phyloP scores from a whole-genome alignment of 2,113 vertebrate species.

The Protobothrops flavoviridis region DNA sequence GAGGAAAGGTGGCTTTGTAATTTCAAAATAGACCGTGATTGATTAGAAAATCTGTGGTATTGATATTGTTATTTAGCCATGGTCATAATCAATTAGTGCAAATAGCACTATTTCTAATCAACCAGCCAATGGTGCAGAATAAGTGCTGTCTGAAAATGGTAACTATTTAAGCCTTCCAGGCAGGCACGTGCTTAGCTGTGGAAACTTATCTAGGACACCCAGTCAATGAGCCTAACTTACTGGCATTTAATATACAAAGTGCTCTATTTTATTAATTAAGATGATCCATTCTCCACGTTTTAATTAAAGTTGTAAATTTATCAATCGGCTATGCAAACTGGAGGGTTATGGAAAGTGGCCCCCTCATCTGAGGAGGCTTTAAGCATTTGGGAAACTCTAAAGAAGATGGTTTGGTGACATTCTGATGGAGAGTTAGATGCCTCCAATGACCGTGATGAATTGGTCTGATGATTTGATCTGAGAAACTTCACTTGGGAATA shows the following conservation, averaged over 20 bases:
- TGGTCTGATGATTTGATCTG: neutral
- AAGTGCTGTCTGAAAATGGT: neutral
- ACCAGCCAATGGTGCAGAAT: neutral
- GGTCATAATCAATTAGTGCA: neutral
- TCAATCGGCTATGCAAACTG: slow-evolving; percentile 14
- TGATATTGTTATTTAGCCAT: slow-evolving; percentile 1
- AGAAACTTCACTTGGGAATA: neutral
- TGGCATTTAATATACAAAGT: neutral
- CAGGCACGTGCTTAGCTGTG: neutral
- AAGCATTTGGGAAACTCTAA: neutral
- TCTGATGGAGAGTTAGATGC: neutral
- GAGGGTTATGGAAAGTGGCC: slow-evolving; percentile 9
- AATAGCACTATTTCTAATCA: neutral
- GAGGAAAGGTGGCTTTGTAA: neutral
- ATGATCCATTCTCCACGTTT: neutral
- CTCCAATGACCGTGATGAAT: neutral
- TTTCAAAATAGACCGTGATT: slow-evolving; percentile 28
- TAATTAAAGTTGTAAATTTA: slow-evolving; percentile 11
- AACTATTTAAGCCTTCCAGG: slow-evolving; percentile 35
- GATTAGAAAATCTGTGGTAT: slow-evolving; percentile 10
- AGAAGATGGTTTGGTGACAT: slow-evolving; percentile 13
- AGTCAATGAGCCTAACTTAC: neutral
- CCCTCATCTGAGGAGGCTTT: neutral
- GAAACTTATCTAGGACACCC: neutral
- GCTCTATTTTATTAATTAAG: slow-evolving; percentile 17